Percentiles rank a stretch among this genome's conserved stretches.
phyloP scores from a whole-genome alignment of 2,888 invertebrate species.

The Autographa pulchrina region DNA sequence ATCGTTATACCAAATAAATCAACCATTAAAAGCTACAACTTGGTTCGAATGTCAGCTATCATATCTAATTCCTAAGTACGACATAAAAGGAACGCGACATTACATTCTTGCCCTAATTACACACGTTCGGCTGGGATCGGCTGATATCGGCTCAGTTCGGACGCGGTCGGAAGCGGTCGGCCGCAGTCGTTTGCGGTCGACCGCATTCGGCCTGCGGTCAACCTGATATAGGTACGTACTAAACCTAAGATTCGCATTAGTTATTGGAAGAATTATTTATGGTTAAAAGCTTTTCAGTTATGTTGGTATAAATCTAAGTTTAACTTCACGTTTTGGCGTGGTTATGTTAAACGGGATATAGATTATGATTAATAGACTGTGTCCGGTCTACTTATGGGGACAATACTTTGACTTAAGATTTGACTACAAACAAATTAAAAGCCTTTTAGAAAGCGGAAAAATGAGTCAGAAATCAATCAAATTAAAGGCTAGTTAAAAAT shows the following conservation, averaged over 20 bases:
- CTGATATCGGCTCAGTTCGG: neutral
- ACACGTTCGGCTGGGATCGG: neutral
- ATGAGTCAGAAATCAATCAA: no score
- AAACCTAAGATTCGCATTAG: conserved; percentile 32
- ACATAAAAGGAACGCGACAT: conserved; percentile 41
- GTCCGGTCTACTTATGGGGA: neutral
- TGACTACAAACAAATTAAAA: no score
- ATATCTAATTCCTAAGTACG: conserved; percentile 27
- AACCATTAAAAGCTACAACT: conserved; percentile 3
- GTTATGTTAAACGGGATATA: conserved; percentile 9
- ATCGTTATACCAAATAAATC: neutral
- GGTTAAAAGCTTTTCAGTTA: conserved; percentile 29
- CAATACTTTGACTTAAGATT: no score
- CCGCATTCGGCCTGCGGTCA: conserved; percentile 41
- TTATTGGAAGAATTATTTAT: conserved; percentile 33
- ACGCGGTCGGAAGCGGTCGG: neutral
- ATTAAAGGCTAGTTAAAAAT: no score
- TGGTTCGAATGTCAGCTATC: conserved; percentile 17
- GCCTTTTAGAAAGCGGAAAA: no score
- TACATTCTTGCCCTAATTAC: conserved; percentile 62
- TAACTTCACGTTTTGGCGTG: conserved; percentile 26
- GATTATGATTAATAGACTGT: neutral
- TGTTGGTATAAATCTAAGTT: conserved; percentile 42
- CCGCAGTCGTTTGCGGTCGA: neutral
- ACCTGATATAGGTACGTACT: conserved; percentile 47